Base-by-base conservation (phyloP, 2,797 vertebrate genomes). In the Meriones psammophilus region DNA sequence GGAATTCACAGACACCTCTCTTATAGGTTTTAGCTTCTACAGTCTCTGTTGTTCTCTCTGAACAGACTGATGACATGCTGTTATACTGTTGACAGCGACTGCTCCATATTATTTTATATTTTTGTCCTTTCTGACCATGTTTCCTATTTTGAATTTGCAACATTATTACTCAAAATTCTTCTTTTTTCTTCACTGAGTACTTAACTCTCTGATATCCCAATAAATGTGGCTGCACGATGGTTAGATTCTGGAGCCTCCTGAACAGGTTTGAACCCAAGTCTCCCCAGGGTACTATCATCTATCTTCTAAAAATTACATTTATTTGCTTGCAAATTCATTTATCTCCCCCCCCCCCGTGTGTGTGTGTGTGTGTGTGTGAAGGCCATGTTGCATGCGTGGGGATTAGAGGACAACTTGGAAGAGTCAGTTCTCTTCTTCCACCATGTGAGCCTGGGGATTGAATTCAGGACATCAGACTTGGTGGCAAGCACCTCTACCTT, bases 91-190 rank as follows among this genome's bases (percentile, higher is more conserved):
- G 56, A 36, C 26, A 10, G 46, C n/a, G 73, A 42, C 56, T 58
- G 77, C 56, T 94, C 79, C 77, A 4, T 76, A 39, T 77, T 71
- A 87, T 66, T 56, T 94, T 87, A 50, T 50, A 10, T 66, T 62
- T 30, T 84, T 85, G 62, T 3, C 17, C 17, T 76, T 28, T 94
- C 69, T 87, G 79, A 30, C 50, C 20, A 69, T 14, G 24, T 28
- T 30, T 33, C 50, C 50, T 36, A 62, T 18, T 6, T 6, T 39
- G 46, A 81, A 74, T 86, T 81, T 89, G 42, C 69, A 68, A 36
- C 12, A 18, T 93, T 73, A 73, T 73, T 88, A 33, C 93, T 91
- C 24, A 17, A 92, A 46, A 86, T 79, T 73, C 56, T 80, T 42
- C 36, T 80, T 58, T 73, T 60, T 58, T 58, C 56, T 58, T 58